phyloP scores from a whole-genome alignment of 2,888 invertebrate species.

The Drosophila acutilabella region DNA sequence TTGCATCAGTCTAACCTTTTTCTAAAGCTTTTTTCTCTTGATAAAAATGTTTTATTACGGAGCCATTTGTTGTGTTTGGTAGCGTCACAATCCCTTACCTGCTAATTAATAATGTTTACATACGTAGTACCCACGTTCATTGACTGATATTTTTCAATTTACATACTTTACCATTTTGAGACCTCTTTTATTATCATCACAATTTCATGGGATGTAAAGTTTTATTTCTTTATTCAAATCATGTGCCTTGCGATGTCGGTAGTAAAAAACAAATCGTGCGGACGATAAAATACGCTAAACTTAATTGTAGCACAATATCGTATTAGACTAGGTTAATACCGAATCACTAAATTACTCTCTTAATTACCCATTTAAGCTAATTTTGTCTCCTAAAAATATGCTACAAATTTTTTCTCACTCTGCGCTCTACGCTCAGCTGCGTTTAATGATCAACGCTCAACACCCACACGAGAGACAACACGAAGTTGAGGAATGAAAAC shows the following conservation, averaged over 20 bases:
- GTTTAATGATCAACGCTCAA: background rate
- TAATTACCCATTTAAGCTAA: background rate
- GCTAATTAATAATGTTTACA: conserved; percentile 14
- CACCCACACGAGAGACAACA: conserved; percentile 23
- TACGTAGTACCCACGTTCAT: no score
- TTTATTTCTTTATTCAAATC: conserved; percentile 7
- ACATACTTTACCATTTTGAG: no score
- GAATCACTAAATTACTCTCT: background rate
- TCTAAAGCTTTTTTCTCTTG: background rate
- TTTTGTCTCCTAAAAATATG: conserved; percentile 20
- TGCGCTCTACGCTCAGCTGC: background rate
- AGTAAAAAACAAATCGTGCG: no score
- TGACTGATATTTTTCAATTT: no score
- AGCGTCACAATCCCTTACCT: background rate
- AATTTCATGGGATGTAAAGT: conserved; percentile 6
- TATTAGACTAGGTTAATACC: no score
- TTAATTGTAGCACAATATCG: no score
- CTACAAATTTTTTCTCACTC: background rate
- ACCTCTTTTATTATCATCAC: no score
- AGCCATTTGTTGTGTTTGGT: conserved; percentile 9
- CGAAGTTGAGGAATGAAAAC: background rate
- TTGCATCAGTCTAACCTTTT: conserved; percentile 45
- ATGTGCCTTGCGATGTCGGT: no score
- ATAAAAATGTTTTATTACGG: background rate
- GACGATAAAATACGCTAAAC: no score